phyloP scores from a whole-genome alignment of 2,888 invertebrate species.

The Ecliptopera silaceata region DNA sequence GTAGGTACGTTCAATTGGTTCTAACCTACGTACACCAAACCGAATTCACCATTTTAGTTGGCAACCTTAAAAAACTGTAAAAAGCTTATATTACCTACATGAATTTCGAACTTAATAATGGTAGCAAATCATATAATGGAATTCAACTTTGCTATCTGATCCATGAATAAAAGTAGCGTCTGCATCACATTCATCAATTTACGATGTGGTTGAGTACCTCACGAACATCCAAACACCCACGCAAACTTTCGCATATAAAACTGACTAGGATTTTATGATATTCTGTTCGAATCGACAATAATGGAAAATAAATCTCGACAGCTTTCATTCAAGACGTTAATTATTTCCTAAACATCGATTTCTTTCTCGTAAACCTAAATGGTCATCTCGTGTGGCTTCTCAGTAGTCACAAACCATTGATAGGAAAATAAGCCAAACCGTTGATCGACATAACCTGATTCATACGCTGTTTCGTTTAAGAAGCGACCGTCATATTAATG shows the following conservation, averaged over 20 bases:
- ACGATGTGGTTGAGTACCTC: not conserved
- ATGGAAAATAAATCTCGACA: not conserved
- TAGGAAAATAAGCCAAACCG: constrained; percentile 52
- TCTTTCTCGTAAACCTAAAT: constrained; percentile 21
- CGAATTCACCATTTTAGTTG: no score
- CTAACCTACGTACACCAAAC: no score
- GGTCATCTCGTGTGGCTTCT: constrained; percentile 9
- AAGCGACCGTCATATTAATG: not conserved
- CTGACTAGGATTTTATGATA: not conserved
- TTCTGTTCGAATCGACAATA: not conserved
- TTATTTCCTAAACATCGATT: constrained; percentile 10
- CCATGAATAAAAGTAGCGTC: not conserved
- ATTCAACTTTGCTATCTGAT: no score
- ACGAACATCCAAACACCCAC: not conserved
- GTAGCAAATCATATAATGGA: no score
- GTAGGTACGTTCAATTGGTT: no score
- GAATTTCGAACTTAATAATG: no score
- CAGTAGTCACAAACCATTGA: constrained; percentile 33
- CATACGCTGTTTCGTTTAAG: constrained; percentile 22
- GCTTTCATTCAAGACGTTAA: constrained; percentile 4
- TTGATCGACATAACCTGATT: constrained; percentile 56
- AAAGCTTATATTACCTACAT: no score
- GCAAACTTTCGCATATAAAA: not conserved
- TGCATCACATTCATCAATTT: not conserved
- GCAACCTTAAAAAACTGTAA: no score